Conservation (phyloP, 2,113 vertebrate species). For the Notechis scutatus region DNA sequence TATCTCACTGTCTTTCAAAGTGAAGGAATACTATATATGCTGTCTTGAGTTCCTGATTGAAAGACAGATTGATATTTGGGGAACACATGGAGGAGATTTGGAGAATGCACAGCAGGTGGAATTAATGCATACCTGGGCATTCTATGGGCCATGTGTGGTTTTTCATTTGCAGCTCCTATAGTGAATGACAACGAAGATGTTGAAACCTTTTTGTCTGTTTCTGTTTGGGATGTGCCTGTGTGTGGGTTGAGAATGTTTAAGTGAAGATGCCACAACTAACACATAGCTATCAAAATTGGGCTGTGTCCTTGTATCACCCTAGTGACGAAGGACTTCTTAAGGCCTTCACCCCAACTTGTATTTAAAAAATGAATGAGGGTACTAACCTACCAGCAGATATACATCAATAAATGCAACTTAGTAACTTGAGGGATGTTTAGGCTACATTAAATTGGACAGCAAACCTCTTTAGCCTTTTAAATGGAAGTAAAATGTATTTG, state of each 20-base stretch:
- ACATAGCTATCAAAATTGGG: neutral
- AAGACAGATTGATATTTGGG: neutral
- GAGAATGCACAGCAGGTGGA: neutral
- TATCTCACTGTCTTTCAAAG: neutral
- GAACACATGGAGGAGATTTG: neutral
- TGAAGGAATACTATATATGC: neutral
- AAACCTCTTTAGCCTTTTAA: neutral
- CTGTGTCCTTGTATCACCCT: neutral
- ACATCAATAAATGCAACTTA: neutral
- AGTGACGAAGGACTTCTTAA: neutral
- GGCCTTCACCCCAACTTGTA: neutral
- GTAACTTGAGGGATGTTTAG: neutral
- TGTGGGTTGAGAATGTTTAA: neutral
- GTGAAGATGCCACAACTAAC: neutral
- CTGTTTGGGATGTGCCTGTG: neutral
- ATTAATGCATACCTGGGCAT: neutral
- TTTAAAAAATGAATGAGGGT: neutral
- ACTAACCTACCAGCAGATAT: neutral
- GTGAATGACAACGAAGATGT: neutral
- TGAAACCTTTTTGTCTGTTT: neutral
- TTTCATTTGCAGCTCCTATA: neutral
- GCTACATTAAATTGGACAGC: neutral
- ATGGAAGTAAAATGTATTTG: neutral
- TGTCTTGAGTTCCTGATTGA: neutral
- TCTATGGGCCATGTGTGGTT: neutral